These are phyloP conservation scores for Montipora sp. DNA, from an alignment of 64 coral and sea anemone species.

Conservation along the genomic window DNA sequence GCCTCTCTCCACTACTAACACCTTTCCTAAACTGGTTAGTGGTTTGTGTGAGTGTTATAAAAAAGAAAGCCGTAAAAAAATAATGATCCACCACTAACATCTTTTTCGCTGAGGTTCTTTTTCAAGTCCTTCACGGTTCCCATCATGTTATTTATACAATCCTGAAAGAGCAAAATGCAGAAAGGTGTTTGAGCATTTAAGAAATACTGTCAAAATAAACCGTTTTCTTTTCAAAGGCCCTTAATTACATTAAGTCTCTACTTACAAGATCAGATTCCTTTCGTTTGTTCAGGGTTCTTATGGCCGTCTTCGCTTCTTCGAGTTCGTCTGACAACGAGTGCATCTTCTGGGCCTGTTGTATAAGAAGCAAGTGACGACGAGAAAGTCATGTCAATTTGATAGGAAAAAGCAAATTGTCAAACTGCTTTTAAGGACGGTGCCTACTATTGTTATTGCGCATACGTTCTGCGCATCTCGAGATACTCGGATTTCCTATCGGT, in stretches of 20 bases:
- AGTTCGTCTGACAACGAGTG: slow-evolving; percentile 62
- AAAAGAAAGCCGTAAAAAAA: not conserved
- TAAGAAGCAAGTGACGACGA: too few species aligned
- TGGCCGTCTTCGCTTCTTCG: slow-evolving; percentile 55
- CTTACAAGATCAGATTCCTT: slow-evolving; percentile 90
- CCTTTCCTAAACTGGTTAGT: too few species aligned
- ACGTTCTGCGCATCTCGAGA: too few species aligned
- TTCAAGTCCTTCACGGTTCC: slow-evolving; percentile 86
- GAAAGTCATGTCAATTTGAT: too few species aligned
- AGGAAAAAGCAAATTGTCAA: too few species aligned
- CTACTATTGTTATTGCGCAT: too few species aligned
- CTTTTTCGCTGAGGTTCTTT: slow-evolving; percentile 82
- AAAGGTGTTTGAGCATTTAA: too few species aligned
- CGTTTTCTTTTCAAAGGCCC: too few species aligned
- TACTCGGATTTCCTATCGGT: too few species aligned
- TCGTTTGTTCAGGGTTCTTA: slow-evolving; percentile 73
- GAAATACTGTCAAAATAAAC: too few species aligned
- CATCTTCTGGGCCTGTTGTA: slow-evolving; percentile 53
- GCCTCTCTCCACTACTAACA: too few species aligned
- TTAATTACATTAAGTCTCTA: not conserved
- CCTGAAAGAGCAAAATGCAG: slow-evolving; percentile 31
- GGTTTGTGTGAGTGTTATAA: not conserved
- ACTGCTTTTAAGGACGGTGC: too few species aligned
- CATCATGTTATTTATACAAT: slow-evolving; percentile 90
- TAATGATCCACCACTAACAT: slow-evolving; percentile 44